Evolutionary conservation across 2,888 invertebrate genomes (phyloP).

Genomic region (Formica aserva): DNA sequence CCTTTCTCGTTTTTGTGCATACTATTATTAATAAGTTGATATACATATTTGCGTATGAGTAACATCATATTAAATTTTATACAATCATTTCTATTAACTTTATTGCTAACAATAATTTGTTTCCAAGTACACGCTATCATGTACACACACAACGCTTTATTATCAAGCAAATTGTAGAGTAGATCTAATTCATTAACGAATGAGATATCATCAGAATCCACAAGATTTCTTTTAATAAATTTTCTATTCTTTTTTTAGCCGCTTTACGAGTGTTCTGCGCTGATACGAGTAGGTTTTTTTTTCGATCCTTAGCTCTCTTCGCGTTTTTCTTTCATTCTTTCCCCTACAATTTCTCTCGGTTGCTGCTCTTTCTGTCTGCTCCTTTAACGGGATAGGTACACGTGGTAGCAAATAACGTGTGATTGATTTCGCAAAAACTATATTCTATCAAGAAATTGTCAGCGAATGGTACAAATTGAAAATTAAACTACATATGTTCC

Average conservation of each 20-base stretch:
- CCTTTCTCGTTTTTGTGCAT: neutral
- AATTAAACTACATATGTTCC: constrained; percentile 82
- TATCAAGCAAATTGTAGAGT: neutral
- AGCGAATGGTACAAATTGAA: constrained; percentile 79
- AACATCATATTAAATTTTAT: neutral
- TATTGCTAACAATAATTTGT: neutral
- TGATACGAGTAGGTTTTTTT: constrained; percentile 78
- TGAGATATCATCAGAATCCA: neutral
- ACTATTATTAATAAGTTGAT: neutral
- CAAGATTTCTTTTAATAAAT: constrained; percentile 71
- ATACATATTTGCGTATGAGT: neutral
- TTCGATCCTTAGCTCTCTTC: constrained; percentile 42
- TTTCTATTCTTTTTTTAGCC: constrained; percentile 64
- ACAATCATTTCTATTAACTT: neutral
- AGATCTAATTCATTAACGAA: constrained; percentile 18
- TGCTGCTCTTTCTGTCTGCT: constrained; percentile 72
- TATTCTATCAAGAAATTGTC: constrained; percentile 65
- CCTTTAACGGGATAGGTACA: constrained; percentile 68
- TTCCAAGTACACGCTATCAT: neutral
- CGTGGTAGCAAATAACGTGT: constrained; percentile 80
- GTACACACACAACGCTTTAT: neutral
- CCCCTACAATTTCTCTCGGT: constrained; percentile 28
- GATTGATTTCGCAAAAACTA: constrained; percentile 82
- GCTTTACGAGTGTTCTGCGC: constrained; percentile 79
- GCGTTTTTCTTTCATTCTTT: constrained; percentile 43